Conservation (phyloP, 2,113 vertebrate species). For the Agapornis roseicollis region DNA sequence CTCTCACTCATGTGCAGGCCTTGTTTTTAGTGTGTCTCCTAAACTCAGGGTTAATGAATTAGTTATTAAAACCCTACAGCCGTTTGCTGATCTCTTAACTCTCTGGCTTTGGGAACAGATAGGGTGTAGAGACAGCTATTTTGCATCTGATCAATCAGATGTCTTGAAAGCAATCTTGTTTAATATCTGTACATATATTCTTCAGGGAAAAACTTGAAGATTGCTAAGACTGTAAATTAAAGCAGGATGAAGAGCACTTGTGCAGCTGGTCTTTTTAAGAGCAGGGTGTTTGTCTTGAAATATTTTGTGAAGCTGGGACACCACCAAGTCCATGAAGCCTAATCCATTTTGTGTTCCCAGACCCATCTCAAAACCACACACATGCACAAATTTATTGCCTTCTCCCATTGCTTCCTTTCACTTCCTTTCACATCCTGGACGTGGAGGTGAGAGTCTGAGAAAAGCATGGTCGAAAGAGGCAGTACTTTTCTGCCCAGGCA, state of each 20-base stretch:
- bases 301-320: background rate
- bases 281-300: background rate
- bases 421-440: background rate
- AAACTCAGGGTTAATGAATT: background rate
- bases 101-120: background rate
- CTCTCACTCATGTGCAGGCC: background rate
- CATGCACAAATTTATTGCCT: background rate
- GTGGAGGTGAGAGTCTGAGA: background rate
- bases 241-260: background rate
- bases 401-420: background rate
- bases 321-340: background rate
- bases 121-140: background rate
- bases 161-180: background rate
- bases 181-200: background rate
- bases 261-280: background rate
- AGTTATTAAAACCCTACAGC: conserved; percentile 1
- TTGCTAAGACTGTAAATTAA: background rate
- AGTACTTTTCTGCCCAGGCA: background rate
- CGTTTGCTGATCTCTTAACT: background rate
- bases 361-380: background rate
- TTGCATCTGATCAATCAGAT: background rate
- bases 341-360: background rate
- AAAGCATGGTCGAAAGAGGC: background rate
- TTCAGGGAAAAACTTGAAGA: background rate
- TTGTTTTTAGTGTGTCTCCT: background rate